Conservation (phyloP, 2,113 vertebrate genomes). For the Malurus cyaneus region DNA sequence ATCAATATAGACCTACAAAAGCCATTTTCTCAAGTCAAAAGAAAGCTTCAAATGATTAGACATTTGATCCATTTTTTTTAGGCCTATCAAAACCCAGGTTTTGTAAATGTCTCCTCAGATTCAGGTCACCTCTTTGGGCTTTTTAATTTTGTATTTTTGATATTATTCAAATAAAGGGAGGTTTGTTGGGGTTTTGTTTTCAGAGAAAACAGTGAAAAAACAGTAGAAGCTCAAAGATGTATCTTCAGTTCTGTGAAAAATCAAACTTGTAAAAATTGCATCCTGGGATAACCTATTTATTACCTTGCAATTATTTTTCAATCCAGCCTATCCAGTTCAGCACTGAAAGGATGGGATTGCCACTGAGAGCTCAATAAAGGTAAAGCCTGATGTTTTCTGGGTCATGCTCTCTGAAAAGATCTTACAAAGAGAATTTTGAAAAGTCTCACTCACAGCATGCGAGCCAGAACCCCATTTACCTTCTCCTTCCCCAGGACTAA, state of each 20-base stretch:
- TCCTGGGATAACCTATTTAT: not conserved
- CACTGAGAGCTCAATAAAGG: not conserved
- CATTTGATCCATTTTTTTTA: not conserved
- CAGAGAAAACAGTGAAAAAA: not conserved
- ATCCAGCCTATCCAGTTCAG: not conserved
- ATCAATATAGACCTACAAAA: not conserved
- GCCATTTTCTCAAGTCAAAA: not conserved
- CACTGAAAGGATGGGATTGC: not conserved
- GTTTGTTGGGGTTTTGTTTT: not conserved
- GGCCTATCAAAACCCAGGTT: not conserved
- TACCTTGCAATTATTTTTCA: not conserved
- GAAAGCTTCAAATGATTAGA: not conserved
- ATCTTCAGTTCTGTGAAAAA: not conserved
- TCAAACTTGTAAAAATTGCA: not conserved
- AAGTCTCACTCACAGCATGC: not conserved
- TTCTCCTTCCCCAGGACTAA: not conserved
- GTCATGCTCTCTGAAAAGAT: constrained; percentile 4
- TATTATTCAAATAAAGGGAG: not conserved
- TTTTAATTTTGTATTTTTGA: not conserved
- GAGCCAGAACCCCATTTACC: not conserved
- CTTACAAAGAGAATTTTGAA: not conserved
- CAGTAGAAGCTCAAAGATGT: not conserved
- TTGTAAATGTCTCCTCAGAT: not conserved
- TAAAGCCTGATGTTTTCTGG: constrained; percentile 17
- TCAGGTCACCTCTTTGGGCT: not conserved